Evolutionary conservation across 2,888 invertebrate species (phyloP).

Genomic region (Xestia rhomboidea): DNA sequence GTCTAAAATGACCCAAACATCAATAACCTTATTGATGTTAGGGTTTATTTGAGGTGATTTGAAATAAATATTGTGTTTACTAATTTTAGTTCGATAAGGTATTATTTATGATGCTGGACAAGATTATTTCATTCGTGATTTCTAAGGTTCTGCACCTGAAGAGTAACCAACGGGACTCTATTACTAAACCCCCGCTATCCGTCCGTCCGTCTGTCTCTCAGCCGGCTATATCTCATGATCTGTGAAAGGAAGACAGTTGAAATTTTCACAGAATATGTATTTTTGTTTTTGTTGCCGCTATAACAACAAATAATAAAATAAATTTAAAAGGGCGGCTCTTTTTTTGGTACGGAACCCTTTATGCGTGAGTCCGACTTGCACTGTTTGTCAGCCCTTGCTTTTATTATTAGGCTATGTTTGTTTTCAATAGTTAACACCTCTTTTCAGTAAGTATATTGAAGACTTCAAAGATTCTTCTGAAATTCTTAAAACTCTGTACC

Average conservation of each 20-base stretch:
- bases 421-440: neutral
- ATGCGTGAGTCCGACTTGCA: no score
- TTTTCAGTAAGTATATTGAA: neutral
- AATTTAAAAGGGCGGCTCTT: no score
- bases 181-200: no score
- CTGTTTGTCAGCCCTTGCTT: neutral
- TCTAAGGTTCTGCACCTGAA: no score
- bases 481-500: slow-evolving; percentile 8
- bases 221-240: no score
- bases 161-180: no score
- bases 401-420: neutral
- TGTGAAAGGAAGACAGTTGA: no score
- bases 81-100: neutral
- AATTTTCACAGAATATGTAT: no score
- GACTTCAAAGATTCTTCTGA: neutral
- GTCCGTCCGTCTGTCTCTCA: no score
- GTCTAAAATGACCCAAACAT: neutral
- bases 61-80: neutral
- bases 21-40: neutral
- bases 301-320: no score
- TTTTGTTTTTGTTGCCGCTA: no score
- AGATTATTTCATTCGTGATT: neutral
- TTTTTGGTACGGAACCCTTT: no score
- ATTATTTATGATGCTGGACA: neutral
- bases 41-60: neutral